A percentile compares a stretch with the other conserved stretches of the same genome.
Conservation (phyloP, 2,888 invertebrate species). For the Spatulosminthurus flaviceps region DNA sequence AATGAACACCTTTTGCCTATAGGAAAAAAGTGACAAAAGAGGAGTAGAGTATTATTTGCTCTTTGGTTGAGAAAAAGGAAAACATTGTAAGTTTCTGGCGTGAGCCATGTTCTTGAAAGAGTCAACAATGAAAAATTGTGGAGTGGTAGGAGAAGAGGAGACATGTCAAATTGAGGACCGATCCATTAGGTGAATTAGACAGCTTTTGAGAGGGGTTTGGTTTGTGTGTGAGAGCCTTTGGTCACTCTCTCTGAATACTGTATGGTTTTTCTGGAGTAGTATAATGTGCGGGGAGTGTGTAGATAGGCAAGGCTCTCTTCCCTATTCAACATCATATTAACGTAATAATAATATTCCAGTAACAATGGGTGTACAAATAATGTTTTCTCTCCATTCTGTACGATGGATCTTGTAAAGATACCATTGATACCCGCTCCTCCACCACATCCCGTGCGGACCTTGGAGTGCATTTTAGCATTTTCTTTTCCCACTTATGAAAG, state of each 20-base stretch:
- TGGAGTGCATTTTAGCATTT: no score
- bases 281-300: background rate
- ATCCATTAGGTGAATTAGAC: conserved; percentile 40
- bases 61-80: conserved; percentile 13
- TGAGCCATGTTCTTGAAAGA: conserved; percentile 35
- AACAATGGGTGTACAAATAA: conserved; percentile 26
- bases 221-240: no score
- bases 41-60: background rate
- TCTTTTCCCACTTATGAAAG: background rate
- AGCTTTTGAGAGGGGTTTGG: background rate
- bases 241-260: no score
- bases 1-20: background rate
- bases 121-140: conserved; percentile 36
- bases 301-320: background rate
- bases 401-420: no score
- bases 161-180: conserved; percentile 40
- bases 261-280: background rate
- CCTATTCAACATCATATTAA: conserved; percentile 23
- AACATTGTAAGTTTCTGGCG: conserved; percentile 40
- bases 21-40: background rate
- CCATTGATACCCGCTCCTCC: no score
- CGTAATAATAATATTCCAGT: conserved; percentile 30
- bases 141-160: background rate
- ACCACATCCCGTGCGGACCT: no score
- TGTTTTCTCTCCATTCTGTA: conserved; percentile 19